Evolutionary conservation across 2,888 invertebrate genomes (phyloP).

Genomic region (Opisthograptis luteolata): DNA sequence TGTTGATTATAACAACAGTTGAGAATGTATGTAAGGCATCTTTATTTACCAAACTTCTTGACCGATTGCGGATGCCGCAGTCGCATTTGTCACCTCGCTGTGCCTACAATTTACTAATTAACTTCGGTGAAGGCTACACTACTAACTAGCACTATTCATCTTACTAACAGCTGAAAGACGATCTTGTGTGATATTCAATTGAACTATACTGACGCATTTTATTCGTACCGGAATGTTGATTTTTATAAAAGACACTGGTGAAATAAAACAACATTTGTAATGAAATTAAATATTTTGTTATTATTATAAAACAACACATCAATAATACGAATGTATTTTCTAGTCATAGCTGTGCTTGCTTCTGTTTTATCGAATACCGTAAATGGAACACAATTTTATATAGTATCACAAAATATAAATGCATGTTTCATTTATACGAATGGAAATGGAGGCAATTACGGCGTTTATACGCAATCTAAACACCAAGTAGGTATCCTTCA

Average conservation of each 20-base stretch:
- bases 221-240: background rate
- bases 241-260: background rate
- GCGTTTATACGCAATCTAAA: background rate
- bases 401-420: constrained; percentile 61
- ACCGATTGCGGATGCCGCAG: no score
- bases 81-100: no score
- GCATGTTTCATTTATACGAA: constrained; percentile 37
- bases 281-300: constrained; percentile 80
- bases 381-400: constrained; percentile 33
- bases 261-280: constrained; percentile 72
- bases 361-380: constrained; percentile 33
- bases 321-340: constrained; percentile 77
- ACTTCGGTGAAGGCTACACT: no score
- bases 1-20: no score
- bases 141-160: no score
- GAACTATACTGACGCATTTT: background rate
- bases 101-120: no score
- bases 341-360: constrained; percentile 69
- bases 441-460: constrained; percentile 2
- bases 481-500: no score
- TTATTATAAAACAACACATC: constrained; percentile 80
- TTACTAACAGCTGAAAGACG: no score
- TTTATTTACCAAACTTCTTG: no score
- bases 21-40: no score
- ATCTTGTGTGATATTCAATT: no score